These are phyloP conservation scores for Philereme vetulata DNA, from an alignment of 2,888 invertebrate species.

Conservation along the genomic window DNA sequence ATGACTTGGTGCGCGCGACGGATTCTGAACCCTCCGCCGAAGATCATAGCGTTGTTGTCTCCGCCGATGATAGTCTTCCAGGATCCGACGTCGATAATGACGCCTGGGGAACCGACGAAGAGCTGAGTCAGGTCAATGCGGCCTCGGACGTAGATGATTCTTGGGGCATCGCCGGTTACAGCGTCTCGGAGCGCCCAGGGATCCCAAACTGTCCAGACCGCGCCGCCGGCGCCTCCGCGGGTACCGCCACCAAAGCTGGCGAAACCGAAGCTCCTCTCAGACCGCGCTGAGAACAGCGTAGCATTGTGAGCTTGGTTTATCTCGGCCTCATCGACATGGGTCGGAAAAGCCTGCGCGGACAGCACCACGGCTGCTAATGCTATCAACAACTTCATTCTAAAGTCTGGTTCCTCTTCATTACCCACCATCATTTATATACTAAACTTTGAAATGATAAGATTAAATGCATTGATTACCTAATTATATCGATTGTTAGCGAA, in stretches of 20 bases:
- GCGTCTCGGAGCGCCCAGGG: constrained; percentile 29
- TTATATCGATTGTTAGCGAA: too few species aligned
- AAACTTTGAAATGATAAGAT: too few species aligned
- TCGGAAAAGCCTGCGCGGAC: constrained; percentile 20
- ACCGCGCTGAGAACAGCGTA: constrained; percentile 6
- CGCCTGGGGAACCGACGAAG: constrained; percentile 32
- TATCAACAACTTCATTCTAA: constrained; percentile 22
- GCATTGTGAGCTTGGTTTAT: constrained; percentile 6
- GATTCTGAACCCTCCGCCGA: constrained; percentile 32
- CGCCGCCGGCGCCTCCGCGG: constrained; percentile 29
- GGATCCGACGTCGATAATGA: constrained; percentile 26
- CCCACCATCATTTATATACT: too few species aligned
- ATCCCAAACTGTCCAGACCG: constrained; percentile 30
- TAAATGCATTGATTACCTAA: too few species aligned
- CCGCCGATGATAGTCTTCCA: constrained; percentile 32
- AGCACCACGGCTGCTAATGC: constrained; percentile 17
- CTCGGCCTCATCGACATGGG: not conserved
- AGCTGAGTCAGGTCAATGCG: constrained; percentile 27
- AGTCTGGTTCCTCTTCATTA: too few species aligned
- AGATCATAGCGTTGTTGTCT: constrained; percentile 24
- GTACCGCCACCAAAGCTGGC: constrained; percentile 27
- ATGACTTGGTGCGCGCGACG: constrained; percentile 25
- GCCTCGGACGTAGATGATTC: constrained; percentile 28
- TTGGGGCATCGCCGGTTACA: constrained; percentile 1
- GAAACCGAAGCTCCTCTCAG: constrained; percentile 14